phyloP scores from a whole-genome alignment of 2,888 invertebrate species.

The Dasypolia templi region DNA sequence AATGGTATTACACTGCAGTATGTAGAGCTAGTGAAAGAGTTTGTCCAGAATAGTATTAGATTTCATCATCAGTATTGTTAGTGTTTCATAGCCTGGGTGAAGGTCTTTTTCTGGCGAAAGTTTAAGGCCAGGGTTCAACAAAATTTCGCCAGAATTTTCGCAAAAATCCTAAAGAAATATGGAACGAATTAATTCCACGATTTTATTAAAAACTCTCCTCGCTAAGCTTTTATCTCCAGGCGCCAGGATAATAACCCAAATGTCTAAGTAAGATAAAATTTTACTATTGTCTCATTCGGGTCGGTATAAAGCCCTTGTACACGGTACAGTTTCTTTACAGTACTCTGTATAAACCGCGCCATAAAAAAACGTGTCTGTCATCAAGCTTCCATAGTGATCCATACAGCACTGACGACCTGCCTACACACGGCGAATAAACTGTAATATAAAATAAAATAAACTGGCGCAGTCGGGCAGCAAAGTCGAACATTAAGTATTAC shows the following conservation, averaged over 20 bases:
- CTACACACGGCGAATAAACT: too few relatives aligned
- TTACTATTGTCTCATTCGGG: constrained; percentile 6
- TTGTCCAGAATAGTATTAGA: background rate
- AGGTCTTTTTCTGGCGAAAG: too few relatives aligned
- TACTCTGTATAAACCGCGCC: too few relatives aligned
- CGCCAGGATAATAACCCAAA: constrained; percentile 22
- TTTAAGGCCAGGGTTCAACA: too few relatives aligned
- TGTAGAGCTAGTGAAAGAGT: background rate
- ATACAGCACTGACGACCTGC: too few relatives aligned
- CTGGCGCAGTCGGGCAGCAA: background rate
- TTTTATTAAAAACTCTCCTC: constrained; percentile 34
- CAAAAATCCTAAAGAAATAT: background rate
- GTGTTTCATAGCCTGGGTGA: background rate
- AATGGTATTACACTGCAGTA: background rate
- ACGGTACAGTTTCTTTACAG: too few relatives aligned
- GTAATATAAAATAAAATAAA: too few relatives aligned
- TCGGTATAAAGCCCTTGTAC: too few relatives aligned
- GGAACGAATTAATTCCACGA: constrained; percentile 14
- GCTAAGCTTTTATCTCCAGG: constrained; percentile 27
- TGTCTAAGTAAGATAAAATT: constrained; percentile 15
- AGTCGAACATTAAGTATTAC: background rate
- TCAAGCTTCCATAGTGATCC: too few relatives aligned
- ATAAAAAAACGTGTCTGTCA: too few relatives aligned
- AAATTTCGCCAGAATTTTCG: background rate
- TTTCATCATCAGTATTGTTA: background rate